Evolutionary conservation across 2,797 vertebrate genomes (phyloP), one percentile per base, ranked within the genome.

Genomic region (Hozukius guyotensis): DNA sequence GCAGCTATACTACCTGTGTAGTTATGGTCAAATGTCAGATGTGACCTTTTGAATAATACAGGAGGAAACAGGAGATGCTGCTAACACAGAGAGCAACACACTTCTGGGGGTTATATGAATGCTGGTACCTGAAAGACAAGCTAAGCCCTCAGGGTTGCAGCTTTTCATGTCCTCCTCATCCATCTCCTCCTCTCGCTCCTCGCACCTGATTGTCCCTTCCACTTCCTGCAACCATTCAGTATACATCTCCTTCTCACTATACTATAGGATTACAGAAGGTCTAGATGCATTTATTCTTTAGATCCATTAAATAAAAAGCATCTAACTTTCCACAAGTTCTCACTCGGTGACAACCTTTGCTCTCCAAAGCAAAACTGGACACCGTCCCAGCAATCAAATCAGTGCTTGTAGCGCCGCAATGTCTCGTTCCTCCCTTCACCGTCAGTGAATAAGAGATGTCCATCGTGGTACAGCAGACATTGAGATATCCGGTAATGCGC

Each of bases 21-120:
- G 61, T 86, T 89, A 84, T 83, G 64, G 87, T 90, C 89, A 89
- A 87, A 92, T 90, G 89, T 90, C 80, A 89, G 60, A 90, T 88
- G 67, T 88, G 85, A 85, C 80, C 86, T 87, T 60, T 36, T 96
- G 61, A 95, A 96, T 95, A 93, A 95, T 95, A 73, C 72, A 95
- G 73, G 62, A 85, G 78, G 94, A 81, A 95, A 95, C 77, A 71
- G 56, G 93, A 96, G 90, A 91, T 61, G 62, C 73, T 38, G 76
- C 71, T 70, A 55, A 89, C 52, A 79, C 42, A 84, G 16, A 84
- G 52, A 46, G 27, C 31, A 65, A 42, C 64, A 77, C 67, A 78
- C 88, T 79, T 87, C 70, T 10, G 18, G 65, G 52, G 66, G 59
- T 79, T 85, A 55, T 73, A 69, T 70, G 13, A 76, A 65, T 31